Evolutionary conservation across 2,888 invertebrate species (phyloP).

Genomic region (Tromatobia lineatoria): DNA sequence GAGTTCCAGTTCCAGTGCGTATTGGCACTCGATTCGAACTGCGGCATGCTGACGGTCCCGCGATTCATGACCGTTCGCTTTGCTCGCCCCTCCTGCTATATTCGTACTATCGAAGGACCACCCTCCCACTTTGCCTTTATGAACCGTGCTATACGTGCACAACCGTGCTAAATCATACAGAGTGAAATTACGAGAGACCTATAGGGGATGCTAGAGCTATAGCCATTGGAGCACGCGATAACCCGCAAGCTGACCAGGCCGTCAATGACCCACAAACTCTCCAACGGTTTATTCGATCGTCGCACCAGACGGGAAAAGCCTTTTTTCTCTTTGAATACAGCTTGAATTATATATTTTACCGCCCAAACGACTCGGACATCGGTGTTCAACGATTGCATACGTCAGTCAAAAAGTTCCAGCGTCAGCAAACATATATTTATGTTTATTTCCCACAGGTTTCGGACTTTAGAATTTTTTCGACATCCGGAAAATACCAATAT

Average conservation of each 20-base stretch:
- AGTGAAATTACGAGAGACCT: slow-evolving; percentile 51
- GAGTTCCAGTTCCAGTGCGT: slow-evolving; percentile 61
- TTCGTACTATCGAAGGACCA: slow-evolving; percentile 54
- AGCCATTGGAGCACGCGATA: slow-evolving; percentile 53
- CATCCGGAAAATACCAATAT: not conserved
- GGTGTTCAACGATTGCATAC: slow-evolving; percentile 6
- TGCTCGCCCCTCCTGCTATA: slow-evolving; percentile 42
- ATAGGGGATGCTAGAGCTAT: slow-evolving; percentile 36
- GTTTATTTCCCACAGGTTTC: not conserved
- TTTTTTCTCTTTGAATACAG: slow-evolving; percentile 15
- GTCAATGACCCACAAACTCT: slow-evolving; percentile 49
- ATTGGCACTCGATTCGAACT: slow-evolving; percentile 61
- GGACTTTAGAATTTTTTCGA: not conserved
- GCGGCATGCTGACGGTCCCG: slow-evolving; percentile 59
- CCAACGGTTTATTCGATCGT: slow-evolving; percentile 40
- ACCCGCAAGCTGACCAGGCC: slow-evolving; percentile 53
- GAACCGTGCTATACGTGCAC: slow-evolving; percentile 37
- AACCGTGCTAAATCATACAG: slow-evolving; percentile 59
- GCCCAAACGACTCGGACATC: slow-evolving; percentile 5
- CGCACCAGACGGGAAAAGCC: slow-evolving; percentile 16
- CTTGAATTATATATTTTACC: slow-evolving; percentile 35
- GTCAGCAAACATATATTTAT: slow-evolving; percentile 1
- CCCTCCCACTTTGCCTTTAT: slow-evolving; percentile 55
- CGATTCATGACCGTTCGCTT: slow-evolving; percentile 66
- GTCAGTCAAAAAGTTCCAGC: not conserved